A percentile compares a stretch with the other conserved stretches of the same genome.
phyloP scores from a whole-genome alignment of 2,888 invertebrate species.

The Micoletzkya japonica region DNA sequence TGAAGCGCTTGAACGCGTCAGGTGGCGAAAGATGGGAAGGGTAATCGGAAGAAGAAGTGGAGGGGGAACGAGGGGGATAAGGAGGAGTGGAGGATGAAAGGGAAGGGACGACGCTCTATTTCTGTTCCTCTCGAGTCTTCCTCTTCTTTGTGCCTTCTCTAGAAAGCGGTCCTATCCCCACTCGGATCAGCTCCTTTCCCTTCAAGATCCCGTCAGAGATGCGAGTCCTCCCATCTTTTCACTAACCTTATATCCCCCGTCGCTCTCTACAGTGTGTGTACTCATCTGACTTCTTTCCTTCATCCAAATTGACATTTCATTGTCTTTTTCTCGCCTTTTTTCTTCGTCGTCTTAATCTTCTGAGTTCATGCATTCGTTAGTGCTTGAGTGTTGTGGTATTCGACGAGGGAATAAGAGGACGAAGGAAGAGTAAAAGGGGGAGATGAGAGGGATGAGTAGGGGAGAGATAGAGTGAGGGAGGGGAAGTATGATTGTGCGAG shows the following conservation, averaged over 20 bases:
- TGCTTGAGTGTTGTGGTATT: too few species aligned
- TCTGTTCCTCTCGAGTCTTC: neutral
- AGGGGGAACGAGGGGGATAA: too few species aligned
- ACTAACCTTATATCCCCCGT: neutral
- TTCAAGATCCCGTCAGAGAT: neutral
- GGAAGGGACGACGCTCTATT: too few species aligned
- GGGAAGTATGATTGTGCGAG: too few species aligned
- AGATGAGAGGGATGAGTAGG: neutral
- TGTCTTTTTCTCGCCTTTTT: neutral
- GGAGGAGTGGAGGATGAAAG: too few species aligned
- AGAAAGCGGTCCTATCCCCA: neutral
- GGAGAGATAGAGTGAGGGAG: neutral
- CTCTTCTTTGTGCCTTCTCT: neutral
- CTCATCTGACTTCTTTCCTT: conserved; percentile 4
- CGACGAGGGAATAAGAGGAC: neutral
- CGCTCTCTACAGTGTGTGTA: neutral
- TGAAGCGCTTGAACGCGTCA: too few species aligned
- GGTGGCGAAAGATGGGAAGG: too few species aligned
- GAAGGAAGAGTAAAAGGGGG: neutral
- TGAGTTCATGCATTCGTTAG: neutral
- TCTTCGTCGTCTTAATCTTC: neutral
- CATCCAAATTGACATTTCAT: too few species aligned
- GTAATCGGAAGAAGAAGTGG: too few species aligned
- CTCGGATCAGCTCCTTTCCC: neutral
- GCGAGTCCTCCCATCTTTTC: neutral